Base-by-base conservation (phyloP, 2,113 vertebrate species). In the Spilogale gracilis region DNA sequence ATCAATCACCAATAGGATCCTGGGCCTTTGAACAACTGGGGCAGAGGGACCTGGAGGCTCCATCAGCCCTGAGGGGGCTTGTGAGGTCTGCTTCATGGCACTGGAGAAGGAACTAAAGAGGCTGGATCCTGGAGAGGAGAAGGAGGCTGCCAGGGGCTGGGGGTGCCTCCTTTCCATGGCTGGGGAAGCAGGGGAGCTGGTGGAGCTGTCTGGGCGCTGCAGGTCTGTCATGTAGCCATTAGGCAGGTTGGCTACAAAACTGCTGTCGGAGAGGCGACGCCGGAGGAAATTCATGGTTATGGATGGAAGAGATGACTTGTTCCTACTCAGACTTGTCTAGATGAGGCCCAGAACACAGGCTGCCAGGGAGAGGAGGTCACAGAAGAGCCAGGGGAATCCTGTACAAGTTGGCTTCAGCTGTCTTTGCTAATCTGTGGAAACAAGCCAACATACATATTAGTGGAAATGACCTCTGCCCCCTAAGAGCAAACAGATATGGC, bases 151-250 rank as follows among this genome's bases (percentile, higher is more conserved):
- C 0, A 98, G 98, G 21, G 99, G 98, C 60, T 98, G 98, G 0
- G 95, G 98, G 23, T 99, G 99, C 84, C 99, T 99, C 38, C 99
- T 99, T 98, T 99, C 99, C 0, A 65, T 99, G 85, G 99, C 99
- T 0, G 99, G 99, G 23, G 99, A 99, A 1, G 99, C 99, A 0
- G 99, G 99, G 32, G 99, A 99, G 97, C 99, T 99, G 0, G 98
- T 99, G 97, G 99, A 99, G 54, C 98, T 99, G 18, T 99, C 98
- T 0, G 99, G 99, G 89, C 99, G 98, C 98, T 99, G 99, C 91
- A 99, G 98, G 97, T 99, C 99, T 97, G 99, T 99, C 99, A 99
- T 99, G 98, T 99, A 99, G 98, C 99, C 99, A 3, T 99, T 99
- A 91, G 99, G 99, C 92, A 99, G 98, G 97, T 99, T 99, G 81